Conservation (phyloP, 53 echinoderm and acorn worm genomes). For the Astropecten irregularis region DNA sequence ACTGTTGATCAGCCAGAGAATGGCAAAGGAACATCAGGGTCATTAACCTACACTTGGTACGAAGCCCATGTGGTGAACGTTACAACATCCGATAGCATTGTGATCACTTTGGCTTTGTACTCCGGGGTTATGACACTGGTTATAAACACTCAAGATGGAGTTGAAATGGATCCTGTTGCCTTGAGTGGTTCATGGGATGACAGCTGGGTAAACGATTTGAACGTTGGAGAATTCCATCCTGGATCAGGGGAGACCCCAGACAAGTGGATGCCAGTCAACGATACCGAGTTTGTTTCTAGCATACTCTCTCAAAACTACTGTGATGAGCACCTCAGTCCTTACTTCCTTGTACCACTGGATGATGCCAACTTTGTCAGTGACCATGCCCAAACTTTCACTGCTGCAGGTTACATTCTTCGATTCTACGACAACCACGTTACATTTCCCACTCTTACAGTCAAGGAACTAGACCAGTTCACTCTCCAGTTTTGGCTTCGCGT, state of each 20-base stretch:
- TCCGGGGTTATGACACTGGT: slow-evolving; percentile 60
- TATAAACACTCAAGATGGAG: slow-evolving; percentile 30
- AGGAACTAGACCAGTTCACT: slow-evolving; percentile 67
- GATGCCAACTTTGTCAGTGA: slow-evolving; percentile 57
- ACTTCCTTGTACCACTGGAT: slow-evolving; percentile 18
- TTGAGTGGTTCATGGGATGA: slow-evolving; percentile 72
- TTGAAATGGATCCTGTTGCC: slow-evolving; percentile 19
- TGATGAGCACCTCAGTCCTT: slow-evolving; percentile 41
- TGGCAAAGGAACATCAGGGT: slow-evolving; percentile 27
- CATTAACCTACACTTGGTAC: slow-evolving; percentile 38
- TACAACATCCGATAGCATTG: slow-evolving; percentile 42
- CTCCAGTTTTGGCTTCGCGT: slow-evolving; percentile 64
- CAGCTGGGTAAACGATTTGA: slow-evolving; percentile 74
- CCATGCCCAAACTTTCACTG: slow-evolving; percentile 41
- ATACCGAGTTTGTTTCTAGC: slow-evolving; percentile 52
- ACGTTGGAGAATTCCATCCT: slow-evolving; percentile 40
- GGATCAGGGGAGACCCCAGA: not conserved
- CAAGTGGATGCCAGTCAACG: slow-evolving; percentile 49
- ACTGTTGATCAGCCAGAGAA: slow-evolving; percentile 14
- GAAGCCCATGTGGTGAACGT: slow-evolving; percentile 58
- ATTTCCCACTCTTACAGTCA: slow-evolving; percentile 30
- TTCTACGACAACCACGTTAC: slow-evolving; percentile 53
- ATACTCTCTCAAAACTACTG: slow-evolving; percentile 67
- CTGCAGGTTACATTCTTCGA: slow-evolving; percentile 67
- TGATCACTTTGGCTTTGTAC: slow-evolving; percentile 53